A percentile compares a stretch with the other conserved stretches of the same genome.
phyloP scores from a whole-genome alignment of 2,113 vertebrate species.

The Quiscalus mexicanus region DNA sequence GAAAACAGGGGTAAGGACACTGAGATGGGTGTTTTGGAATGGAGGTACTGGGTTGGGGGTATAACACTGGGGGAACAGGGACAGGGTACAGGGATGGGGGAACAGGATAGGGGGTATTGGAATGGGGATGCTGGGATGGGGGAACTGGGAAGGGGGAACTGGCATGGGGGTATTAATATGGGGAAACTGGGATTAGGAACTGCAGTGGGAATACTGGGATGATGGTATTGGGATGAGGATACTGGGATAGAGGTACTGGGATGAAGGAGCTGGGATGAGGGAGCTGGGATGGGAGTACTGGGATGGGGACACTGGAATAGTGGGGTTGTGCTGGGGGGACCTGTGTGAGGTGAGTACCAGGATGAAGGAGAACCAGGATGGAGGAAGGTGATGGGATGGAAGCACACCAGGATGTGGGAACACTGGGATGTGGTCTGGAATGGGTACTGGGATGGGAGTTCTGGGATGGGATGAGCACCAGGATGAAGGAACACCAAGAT shows the following conservation, averaged over 20 bases:
- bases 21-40: too few relatives aligned
- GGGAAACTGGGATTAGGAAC: not conserved
- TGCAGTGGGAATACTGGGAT: not conserved
- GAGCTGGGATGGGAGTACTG: rapidly evolving
- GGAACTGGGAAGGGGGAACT: rapidly evolving
- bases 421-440: not conserved
- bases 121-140: rapidly evolving
- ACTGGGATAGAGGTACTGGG: not conserved
- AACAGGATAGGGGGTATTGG: too few relatives aligned
- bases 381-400: not conserved
- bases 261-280: not conserved
- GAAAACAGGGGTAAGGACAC: too few relatives aligned
- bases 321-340: not conserved
- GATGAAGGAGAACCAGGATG: not conserved
- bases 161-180: not conserved
- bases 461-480: not conserved
- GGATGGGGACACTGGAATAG: not conserved
- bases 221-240: too few relatives aligned
- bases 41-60: rapidly evolving
- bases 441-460: not conserved
- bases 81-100: too few relatives aligned
- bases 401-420: not conserved
- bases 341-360: rapidly evolving
- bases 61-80: too few relatives aligned
- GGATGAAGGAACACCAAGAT: not conserved